A percentile compares a stretch with the other conserved stretches of the same genome.
Conservation (phyloP, 2,888 invertebrate species). For the Pocota personata region DNA sequence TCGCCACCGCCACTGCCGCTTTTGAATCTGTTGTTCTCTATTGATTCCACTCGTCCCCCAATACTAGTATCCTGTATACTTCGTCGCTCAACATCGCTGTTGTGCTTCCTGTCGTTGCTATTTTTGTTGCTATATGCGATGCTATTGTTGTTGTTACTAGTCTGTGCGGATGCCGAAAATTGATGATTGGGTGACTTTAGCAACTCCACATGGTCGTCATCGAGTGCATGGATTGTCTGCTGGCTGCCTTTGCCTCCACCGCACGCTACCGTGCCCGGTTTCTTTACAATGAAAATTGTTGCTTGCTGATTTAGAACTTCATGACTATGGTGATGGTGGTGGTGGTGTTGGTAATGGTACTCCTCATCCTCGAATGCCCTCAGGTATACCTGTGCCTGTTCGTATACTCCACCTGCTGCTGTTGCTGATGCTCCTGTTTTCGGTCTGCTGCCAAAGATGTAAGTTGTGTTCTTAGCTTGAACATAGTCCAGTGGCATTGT, state of each 20-base stretch:
- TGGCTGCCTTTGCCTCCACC: constrained; percentile 24
- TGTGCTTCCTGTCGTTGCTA: constrained; percentile 52
- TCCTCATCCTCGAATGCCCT: constrained; percentile 58
- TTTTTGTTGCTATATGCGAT: constrained; percentile 18
- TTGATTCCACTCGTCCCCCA: constrained; percentile 50
- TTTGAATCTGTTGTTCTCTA: constrained; percentile 64
- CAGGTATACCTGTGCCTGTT: constrained; percentile 52
- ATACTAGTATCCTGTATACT: constrained; percentile 36
- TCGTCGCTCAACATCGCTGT: constrained; percentile 19
- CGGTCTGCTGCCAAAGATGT: constrained; percentile 53
- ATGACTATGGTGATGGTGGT: constrained; percentile 61
- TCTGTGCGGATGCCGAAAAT: constrained; percentile 66
- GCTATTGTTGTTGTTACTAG: constrained; percentile 28
- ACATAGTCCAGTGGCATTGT: constrained; percentile 73
- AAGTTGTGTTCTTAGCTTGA: constrained; percentile 67
- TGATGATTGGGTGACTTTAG: constrained; percentile 75
- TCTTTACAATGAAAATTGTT: constrained; percentile 70
- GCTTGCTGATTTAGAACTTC: constrained; percentile 70
- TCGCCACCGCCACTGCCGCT: constrained; percentile 16
- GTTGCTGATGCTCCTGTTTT: constrained; percentile 41
- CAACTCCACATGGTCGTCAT: constrained; percentile 70
- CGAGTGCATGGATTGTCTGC: constrained; percentile 70
- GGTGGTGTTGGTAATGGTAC: constrained; percentile 52
- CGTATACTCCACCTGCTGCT: constrained; percentile 48
- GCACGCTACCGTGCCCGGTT: constrained; percentile 21